Evolutionary conservation across 2,797 vertebrate species (phyloP), one percentile per base, ranked within the genome.

Genomic region (Nothura maculosa): DNA sequence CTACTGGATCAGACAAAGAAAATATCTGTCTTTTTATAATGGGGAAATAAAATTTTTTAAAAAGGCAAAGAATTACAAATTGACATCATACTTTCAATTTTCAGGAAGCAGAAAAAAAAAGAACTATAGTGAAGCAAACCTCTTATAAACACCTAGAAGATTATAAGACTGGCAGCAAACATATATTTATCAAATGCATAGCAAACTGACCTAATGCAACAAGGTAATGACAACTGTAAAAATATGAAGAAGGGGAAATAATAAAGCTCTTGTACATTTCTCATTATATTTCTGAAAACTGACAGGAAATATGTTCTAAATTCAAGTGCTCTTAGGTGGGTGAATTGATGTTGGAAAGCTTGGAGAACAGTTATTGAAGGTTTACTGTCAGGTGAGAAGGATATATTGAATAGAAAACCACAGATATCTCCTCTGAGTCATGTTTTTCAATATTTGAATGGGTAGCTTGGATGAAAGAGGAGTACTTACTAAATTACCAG

Each of bases 391-490:
- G 12, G 4, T 62, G 7, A 14, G 10, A 70, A 60, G 25, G 32
- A 52, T 47, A 3, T 32, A 20, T 40, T 1, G 1, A 50, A 77
- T 21, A 4, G 21, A 83, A 90, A 43, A 38, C 36, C n/a, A 57
- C 8, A 14, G 36, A 14, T 34, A 52, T 22, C 11, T 70, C 43
- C 32, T 58, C 14, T 64, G 8, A 8, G 4, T 4, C 1, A 0
- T 34, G 24, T 52, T 81, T 38, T 91, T 76, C 45, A 42, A 3
- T 58, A 52, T 64, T 4, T 1, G n/a, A 11, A n/a, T 42, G 34
- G 47, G 28, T 13, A 5, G 10, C 22, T 8, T 64, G 36, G 5
- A 15, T 60, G 34, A 66, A 30, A 40, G 28, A 55, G 30, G 54
- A n/a, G 28, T 55, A 55, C 12, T 55, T 55, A 30, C 19, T 55